Evolutionary conservation across 2,113 vertebrate genomes (phyloP), one percentile per base, ranked within the genome.

Genomic region (Leucopternis melanops): DNA sequence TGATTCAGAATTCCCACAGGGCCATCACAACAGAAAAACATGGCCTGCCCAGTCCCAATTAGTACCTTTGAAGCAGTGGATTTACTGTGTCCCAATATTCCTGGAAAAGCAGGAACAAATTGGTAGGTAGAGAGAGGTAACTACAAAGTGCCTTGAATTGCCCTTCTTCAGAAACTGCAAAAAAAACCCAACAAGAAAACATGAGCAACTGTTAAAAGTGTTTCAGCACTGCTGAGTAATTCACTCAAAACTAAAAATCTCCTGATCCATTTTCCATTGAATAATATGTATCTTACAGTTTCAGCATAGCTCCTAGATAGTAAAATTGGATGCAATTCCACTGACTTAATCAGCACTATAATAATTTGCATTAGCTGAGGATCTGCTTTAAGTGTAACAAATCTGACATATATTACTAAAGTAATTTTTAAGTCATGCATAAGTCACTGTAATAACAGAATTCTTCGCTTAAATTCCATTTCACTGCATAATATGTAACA

Each of bases 71-170:
- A 49, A 99, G 96, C 90, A 99, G 97, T 36, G 98, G 98, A 71
- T 97, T 97, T 90, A 99, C 75, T 23, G 97, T 97, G 81, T 99
- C 98, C 97, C 98, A 98, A 75, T 99, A 98, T 25, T 99, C 99
- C 81, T 99, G 98, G 96, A 99, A 99, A 94, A 99, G 99, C 96
- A 99, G 98, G 96, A 99, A 99, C 79, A 99, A 94, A 97, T 99
- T 99, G 85, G 98, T 98, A 72, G 99, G 99, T 67, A 99, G 97
- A 75, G 98, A 98, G 71, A 99, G 97, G 89, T 99, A 99, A 97
- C 98, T 98, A 97, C 99, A 99, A 79, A 99, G 98, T 59, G 99
- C 98, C 95, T 98, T 98, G 95, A 98, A 98, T n/a, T 99, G 98
- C 78, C 95, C 98, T 96, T 99, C 99, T 94, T 98, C 92, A 89